Percentiles rank a stretch among this genome's conserved stretches.
Conservation (phyloP, 2,888 invertebrate species). For the Dione juno region DNA sequence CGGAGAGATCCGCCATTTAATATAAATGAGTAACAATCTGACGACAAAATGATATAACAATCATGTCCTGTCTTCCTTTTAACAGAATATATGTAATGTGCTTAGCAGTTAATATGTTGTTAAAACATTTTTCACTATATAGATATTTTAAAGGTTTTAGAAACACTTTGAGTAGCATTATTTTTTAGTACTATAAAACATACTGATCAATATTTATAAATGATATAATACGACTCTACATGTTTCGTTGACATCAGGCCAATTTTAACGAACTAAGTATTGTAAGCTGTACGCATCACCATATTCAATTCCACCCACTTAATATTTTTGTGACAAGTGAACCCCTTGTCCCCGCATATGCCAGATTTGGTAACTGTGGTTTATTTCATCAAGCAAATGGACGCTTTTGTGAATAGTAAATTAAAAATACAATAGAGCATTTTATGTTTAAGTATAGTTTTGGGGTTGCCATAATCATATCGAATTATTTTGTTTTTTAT, state of each 20-base stretch:
- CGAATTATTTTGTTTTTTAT: slow-evolving; percentile 6
- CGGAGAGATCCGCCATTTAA: no score
- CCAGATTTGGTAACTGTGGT: slow-evolving; percentile 57
- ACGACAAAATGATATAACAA: no score
- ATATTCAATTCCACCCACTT: slow-evolving; percentile 76
- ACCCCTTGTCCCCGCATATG: slow-evolving; percentile 69
- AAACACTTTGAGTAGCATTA: no score
- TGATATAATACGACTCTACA: not conserved
- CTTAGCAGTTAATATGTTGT: no score
- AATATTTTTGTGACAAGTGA: slow-evolving; percentile 70
- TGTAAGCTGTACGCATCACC: slow-evolving; percentile 66
- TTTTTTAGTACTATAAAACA: no score
- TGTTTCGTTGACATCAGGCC: slow-evolving; percentile 48
- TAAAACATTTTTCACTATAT: no score
- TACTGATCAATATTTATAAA: no score
- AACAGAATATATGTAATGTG: no score
- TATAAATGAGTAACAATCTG: no score
- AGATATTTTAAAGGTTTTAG: no score
- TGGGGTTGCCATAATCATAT: slow-evolving; percentile 3
- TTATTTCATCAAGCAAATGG: slow-evolving; percentile 44
- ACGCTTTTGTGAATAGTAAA: slow-evolving; percentile 34
- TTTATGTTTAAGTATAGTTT: slow-evolving; percentile 21
- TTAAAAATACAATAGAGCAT: slow-evolving; percentile 23
- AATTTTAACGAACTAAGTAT: slow-evolving; percentile 74
- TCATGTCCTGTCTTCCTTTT: no score